Conservation (phyloP, 1,140 invertebrate genomes). For the Drosophila paulistorum region DNA sequence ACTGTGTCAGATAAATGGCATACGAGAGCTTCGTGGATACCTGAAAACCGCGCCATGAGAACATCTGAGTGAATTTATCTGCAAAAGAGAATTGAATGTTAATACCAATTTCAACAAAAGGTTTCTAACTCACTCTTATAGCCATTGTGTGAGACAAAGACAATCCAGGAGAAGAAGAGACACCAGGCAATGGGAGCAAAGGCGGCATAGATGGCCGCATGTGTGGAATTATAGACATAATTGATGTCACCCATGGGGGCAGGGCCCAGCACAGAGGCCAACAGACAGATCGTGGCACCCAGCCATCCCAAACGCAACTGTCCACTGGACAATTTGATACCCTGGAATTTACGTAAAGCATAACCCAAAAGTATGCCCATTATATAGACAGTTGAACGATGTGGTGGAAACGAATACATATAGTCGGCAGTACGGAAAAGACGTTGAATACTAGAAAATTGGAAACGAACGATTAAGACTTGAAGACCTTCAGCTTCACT, state of each 20-base stretch:
- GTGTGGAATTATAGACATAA: constrained; percentile 87
- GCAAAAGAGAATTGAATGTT: constrained; percentile 18
- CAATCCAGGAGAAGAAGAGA: constrained; percentile 87
- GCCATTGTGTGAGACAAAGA: constrained; percentile 86
- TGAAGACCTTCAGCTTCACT: background rate
- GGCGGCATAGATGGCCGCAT: constrained; percentile 88
- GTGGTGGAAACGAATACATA: constrained; percentile 88
- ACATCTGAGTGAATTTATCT: constrained; percentile 84
- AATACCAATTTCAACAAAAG: background rate
- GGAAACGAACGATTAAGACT: background rate
- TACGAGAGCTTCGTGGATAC: constrained; percentile 87
- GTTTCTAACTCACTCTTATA: constrained; percentile 84
- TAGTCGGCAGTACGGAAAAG: constrained; percentile 88
- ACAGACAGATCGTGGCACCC: constrained; percentile 83
- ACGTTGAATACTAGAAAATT: constrained; percentile 85
- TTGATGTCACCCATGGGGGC: constrained; percentile 87
- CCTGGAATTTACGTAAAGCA: constrained; percentile 84
- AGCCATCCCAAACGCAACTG: constrained; percentile 86
- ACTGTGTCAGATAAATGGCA: constrained; percentile 87
- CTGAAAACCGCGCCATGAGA: constrained; percentile 86
- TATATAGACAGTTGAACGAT: constrained; percentile 88
- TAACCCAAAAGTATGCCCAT: constrained; percentile 88
- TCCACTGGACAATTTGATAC: constrained; percentile 77
- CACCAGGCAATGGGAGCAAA: constrained; percentile 90
- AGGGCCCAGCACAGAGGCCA: constrained; percentile 86